Percentiles rank a stretch among this genome's conserved stretches.
phyloP scores from a whole-genome alignment of 2,113 vertebrate genomes.

The Mobula birostris region DNA sequence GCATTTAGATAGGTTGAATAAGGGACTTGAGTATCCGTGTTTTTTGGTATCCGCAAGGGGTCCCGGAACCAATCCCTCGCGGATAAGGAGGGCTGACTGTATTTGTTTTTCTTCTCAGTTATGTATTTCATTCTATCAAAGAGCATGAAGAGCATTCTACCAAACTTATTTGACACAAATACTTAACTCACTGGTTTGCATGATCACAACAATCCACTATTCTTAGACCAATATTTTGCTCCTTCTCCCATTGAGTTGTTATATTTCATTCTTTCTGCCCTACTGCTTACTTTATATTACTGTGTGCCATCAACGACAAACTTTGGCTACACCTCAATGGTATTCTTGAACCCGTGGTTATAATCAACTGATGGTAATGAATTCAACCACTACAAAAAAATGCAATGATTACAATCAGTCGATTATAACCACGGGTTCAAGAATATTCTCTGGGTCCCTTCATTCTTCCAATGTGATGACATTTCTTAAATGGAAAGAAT shows the following conservation, averaged over 20 bases:
- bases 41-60: too few species aligned
- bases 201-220: neutral
- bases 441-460: neutral
- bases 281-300: neutral
- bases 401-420: neutral
- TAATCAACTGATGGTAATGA: neutral
- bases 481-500: neutral
- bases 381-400: neutral
- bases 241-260: constrained; percentile 7
- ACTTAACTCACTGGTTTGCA: neutral
- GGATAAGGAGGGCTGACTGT: too few species aligned
- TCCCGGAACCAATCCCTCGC: too few species aligned
- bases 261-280: neutral
- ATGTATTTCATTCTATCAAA: neutral
- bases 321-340: neutral
- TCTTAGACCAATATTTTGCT: neutral
- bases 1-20: too few species aligned
- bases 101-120: neutral
- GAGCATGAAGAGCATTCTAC: neutral
- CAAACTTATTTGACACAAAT: constrained; percentile 1
- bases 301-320: neutral
- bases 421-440: neutral
- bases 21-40: too few species aligned
- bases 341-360: neutral
- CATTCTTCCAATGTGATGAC: neutral